These are phyloP conservation scores for Pentalonia nigronervosa DNA, from an alignment of 1,140 invertebrate species.

Conservation along the genomic window DNA sequence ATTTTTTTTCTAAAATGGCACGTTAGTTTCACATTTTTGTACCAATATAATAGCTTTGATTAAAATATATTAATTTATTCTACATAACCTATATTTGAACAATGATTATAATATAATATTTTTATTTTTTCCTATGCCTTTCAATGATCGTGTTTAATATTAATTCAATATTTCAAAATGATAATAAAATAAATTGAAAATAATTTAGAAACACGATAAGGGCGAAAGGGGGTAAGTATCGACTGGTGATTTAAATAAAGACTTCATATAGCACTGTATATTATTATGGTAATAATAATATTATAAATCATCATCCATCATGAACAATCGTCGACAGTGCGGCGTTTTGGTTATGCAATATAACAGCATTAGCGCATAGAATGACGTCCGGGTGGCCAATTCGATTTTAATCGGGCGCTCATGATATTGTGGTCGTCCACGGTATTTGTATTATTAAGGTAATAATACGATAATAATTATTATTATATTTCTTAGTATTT, in stretches of 20 bases:
- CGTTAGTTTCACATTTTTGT: not conserved
- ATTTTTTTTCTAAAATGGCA: not conserved
- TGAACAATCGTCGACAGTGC: not conserved
- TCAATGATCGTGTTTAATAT: not conserved
- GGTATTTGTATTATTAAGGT: too few species aligned
- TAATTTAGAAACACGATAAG: not conserved
- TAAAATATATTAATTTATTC: not conserved
- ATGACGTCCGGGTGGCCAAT: not conserved
- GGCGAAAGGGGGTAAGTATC: not conserved
- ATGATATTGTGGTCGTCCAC: not conserved
- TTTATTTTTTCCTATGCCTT: not conserved
- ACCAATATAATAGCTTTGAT: not conserved
- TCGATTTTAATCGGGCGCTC: not conserved
- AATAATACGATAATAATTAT: not conserved
- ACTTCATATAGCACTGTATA: not conserved
- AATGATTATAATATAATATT: not conserved
- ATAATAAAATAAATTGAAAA: not conserved
- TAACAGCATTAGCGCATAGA: not conserved
- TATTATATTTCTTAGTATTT: not conserved
- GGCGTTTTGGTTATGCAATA: slow-evolving; percentile 31
- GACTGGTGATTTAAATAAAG: not conserved
- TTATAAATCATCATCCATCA: not conserved
- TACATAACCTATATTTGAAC: not conserved
- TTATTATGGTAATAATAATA: not conserved
- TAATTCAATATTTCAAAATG: not conserved